Evolutionary conservation across 2,888 invertebrate species (phyloP), one percentile per base, ranked within the genome.

Genomic region (Caenorhabditis sp.): DNA sequence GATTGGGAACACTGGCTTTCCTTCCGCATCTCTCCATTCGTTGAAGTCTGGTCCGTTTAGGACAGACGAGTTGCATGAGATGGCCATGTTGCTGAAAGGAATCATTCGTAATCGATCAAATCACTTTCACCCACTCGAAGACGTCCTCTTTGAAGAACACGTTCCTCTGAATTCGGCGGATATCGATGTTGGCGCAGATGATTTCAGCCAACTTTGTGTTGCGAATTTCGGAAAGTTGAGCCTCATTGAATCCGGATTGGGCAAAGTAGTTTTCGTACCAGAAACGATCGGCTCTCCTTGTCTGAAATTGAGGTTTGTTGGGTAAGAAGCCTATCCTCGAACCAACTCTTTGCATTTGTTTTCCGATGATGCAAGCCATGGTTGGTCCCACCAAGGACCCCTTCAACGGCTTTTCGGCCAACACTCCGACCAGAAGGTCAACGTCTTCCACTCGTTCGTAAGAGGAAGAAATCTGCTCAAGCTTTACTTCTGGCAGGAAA

Each of bases 261-360:
- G 83, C 81, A 62, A 89, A 86, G 74, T 85, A 86, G 80, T 89
- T 89, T 58, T 89, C 89, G 73, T 59, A 93, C 90, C 88, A 88
- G 79, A 88, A 88, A 9, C 88, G 85, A 72, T 88, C 88, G 11
- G 85, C 87, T 46, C 83, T 62, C 50, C 81, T 76, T 1, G 85
- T 83, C 77, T 77, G 32, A 15, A 71, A 81, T 26, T 32, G 17
- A 5, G 0, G 9, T 20, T 8, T 17, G n/a, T n/a, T n/a, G n/a
- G n/a, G n/a, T n/a, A n/a, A n/a, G n/a, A n/a, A n/a, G n/a, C n/a
- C n/a, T n/a, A 1, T 35, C 27, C 27, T 5, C n/a, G n/a, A 20
- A 22, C 22, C 20, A 37, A 87, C 88, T 74, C 84, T 82, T 55
- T 88, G 87, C 79, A 89, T 89, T 55, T 89, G 89, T 56, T 84